phyloP scores from a whole-genome alignment of 2,888 invertebrate genomes.

The Epistrophe grossulariae region DNA sequence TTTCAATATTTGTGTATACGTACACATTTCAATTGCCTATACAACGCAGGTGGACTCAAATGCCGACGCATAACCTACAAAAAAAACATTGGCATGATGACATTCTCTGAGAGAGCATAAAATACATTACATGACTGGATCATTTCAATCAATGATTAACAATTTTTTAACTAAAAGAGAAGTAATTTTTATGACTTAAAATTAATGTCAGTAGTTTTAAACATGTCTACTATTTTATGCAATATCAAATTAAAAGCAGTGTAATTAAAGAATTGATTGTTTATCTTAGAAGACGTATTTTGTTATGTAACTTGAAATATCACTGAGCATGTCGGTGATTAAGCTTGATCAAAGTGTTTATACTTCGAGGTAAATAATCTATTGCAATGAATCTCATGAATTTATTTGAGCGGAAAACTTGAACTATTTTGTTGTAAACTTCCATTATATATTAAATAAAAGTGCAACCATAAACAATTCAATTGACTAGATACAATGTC shows the following conservation, averaged over 20 bases:
- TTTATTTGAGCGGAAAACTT: constrained; percentile 35
- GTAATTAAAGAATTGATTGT: constrained; percentile 59
- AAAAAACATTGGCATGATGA: constrained; percentile 9
- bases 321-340: constrained; percentile 28
- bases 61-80: background rate
- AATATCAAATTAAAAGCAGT: constrained; percentile 46
- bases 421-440: constrained; percentile 27
- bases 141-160: constrained; percentile 27
- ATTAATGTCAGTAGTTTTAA: constrained; percentile 21
- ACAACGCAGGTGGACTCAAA: background rate
- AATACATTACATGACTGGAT: constrained; percentile 21
- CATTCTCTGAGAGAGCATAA: constrained; percentile 24
- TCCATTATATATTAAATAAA: background rate
- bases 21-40: background rate
- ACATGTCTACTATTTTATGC: constrained; percentile 16
- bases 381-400: constrained; percentile 34
- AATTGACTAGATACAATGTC: constrained; percentile 7
- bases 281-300: constrained; percentile 9
- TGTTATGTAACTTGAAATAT: constrained; percentile 47
- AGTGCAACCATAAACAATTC: background rate
- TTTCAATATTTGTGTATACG: background rate
- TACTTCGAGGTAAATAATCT: constrained; percentile 10
- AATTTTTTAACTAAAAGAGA: constrained; percentile 12
- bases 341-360: constrained; percentile 22
- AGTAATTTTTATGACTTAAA: constrained; percentile 17